phyloP scores from a whole-genome alignment of 2,888 invertebrate genomes.

The Thymelicus lineola region DNA sequence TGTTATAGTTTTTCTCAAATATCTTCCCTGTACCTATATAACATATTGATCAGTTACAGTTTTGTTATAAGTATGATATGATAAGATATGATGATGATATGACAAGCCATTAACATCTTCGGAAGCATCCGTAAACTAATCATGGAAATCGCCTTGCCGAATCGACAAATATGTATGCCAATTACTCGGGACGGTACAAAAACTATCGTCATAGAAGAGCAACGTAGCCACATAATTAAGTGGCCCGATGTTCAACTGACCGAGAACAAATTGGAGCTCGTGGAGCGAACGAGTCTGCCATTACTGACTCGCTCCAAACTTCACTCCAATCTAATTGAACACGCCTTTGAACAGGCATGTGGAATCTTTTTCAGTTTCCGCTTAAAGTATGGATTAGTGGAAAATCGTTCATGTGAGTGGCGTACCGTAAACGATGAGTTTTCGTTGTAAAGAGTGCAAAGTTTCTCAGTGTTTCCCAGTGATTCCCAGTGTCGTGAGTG shows the following conservation, averaged over 20 bases:
- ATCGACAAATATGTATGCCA: background rate
- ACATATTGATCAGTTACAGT: no score
- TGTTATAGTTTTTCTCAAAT: no score
- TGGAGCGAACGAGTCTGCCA: slow-evolving; percentile 24
- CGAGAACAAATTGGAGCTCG: slow-evolving; percentile 36
- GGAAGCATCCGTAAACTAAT: background rate
- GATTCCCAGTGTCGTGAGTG: no score
- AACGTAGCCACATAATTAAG: slow-evolving; percentile 23
- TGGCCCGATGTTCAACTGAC: slow-evolving; percentile 28
- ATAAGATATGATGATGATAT: no score
- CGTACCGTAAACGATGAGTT: background rate
- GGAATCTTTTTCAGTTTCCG: slow-evolving; percentile 16
- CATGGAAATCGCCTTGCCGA: background rate
- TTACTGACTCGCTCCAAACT: slow-evolving; percentile 34
- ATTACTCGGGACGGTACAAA: slow-evolving; percentile 3
- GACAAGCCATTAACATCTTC: no score
- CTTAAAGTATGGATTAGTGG: slow-evolving; percentile 12
- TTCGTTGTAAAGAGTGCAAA: background rate
- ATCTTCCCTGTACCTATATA: no score
- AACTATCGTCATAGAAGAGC: slow-evolving; percentile 14
- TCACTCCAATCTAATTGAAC: slow-evolving; percentile 33
- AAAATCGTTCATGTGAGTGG: slow-evolving; percentile 3
- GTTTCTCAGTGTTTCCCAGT: no score
- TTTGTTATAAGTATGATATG: no score
- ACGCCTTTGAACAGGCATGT: slow-evolving; percentile 17